Conservation (phyloP, 2,888 invertebrate genomes). For the Metacarcinus magister region DNA sequence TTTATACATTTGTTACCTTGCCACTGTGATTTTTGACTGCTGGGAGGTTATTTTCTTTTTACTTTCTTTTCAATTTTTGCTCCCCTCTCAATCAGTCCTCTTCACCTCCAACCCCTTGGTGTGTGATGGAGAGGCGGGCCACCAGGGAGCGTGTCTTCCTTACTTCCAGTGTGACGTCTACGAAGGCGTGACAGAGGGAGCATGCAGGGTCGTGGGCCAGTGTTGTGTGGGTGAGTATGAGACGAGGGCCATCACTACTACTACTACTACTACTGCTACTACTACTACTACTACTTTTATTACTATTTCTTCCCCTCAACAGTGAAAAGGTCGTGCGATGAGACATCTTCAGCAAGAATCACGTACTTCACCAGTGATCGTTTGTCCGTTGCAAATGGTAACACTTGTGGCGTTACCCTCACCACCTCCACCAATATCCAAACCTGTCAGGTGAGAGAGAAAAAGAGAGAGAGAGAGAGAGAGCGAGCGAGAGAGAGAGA, state of each 20-base stretch:
- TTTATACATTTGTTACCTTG: not conserved
- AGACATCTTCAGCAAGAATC: not conserved
- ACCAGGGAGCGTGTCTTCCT: slow-evolving; percentile 61
- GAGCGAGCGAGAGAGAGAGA: not conserved
- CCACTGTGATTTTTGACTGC: not conserved
- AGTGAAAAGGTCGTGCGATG: slow-evolving; percentile 63
- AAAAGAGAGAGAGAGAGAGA: too few species aligned
- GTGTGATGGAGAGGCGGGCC: slow-evolving; percentile 26
- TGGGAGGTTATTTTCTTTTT: not conserved
- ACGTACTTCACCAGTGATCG: slow-evolving; percentile 59
- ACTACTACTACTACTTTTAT: not conserved
- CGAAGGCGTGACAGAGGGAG: slow-evolving; percentile 36
- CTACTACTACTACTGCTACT: not conserved
- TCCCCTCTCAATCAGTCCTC: slow-evolving; percentile 14
- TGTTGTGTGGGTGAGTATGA: slow-evolving; percentile 70
- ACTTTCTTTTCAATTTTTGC: not conserved
- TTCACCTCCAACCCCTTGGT: slow-evolving; percentile 41
- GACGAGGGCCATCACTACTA: not conserved
- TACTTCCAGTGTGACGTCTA: slow-evolving; percentile 55
- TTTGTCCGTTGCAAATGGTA: not conserved
- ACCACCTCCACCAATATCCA: not conserved
- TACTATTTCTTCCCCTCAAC: not conserved
- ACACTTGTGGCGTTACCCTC: slow-evolving; percentile 32
- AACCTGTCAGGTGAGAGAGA: slow-evolving; percentile 58
- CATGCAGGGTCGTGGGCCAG: slow-evolving; percentile 60